Evolutionary conservation across 2,888 invertebrate species (phyloP).

Genomic region (Caenorhabditis imperialis): DNA sequence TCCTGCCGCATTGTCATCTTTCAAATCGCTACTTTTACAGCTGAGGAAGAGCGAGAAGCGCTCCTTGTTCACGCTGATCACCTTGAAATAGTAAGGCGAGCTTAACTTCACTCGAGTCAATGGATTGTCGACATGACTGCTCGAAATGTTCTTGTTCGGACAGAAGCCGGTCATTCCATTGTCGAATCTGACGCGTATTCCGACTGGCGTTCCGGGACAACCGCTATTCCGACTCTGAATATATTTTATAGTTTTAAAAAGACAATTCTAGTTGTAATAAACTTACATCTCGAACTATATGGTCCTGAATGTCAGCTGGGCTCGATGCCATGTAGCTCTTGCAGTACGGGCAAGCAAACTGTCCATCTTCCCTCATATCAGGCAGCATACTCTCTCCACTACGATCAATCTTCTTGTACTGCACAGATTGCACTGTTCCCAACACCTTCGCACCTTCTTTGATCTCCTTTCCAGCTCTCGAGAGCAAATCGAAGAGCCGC

Average conservation of each 20-base stretch:
- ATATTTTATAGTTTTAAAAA: background rate
- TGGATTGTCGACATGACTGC: slow-evolving; percentile 89
- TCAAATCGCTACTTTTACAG: slow-evolving; percentile 52
- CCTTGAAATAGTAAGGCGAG: slow-evolving; percentile 53
- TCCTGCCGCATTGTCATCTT: slow-evolving; percentile 78
- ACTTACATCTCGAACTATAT: slow-evolving; percentile 37
- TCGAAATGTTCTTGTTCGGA: slow-evolving; percentile 90
- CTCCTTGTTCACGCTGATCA: slow-evolving; percentile 36
- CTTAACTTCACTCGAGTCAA: slow-evolving; percentile 87
- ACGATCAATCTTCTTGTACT: slow-evolving; percentile 44
- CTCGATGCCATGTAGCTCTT: slow-evolving; percentile 10
- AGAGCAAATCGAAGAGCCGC: slow-evolving; percentile 34
- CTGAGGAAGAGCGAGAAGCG: slow-evolving; percentile 46
- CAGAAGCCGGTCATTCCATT: slow-evolving; percentile 92
- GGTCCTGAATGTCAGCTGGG: slow-evolving; percentile 41
- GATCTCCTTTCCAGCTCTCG: slow-evolving; percentile 45
- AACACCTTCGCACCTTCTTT: slow-evolving; percentile 38
- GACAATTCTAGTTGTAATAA: background rate
- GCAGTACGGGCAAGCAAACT: slow-evolving; percentile 39
- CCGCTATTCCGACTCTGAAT: slow-evolving; percentile 80
- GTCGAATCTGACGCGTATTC: slow-evolving; percentile 88
- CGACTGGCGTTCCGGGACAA: slow-evolving; percentile 95
- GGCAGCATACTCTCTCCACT: slow-evolving; percentile 17
- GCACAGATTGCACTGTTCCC: slow-evolving; percentile 55
- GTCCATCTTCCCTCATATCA: slow-evolving; percentile 25